Percentiles rank a stretch among this genome's conserved stretches.
Conservation (phyloP, 2,113 vertebrate species). For the Ctenodactylus gundi region DNA sequence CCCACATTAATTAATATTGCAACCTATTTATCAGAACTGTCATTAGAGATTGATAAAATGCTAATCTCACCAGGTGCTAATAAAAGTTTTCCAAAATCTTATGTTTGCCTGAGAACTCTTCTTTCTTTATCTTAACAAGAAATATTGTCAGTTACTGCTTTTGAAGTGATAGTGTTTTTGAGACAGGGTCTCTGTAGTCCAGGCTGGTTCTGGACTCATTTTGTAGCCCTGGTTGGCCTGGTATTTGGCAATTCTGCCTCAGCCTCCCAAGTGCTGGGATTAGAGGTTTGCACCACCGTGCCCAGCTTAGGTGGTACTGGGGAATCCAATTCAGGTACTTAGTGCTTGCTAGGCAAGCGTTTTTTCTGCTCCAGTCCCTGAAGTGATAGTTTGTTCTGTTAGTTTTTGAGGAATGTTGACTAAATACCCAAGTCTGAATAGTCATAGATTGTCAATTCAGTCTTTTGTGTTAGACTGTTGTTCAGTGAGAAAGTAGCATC, state of each 20-base stretch:
- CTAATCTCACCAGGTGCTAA: not conserved
- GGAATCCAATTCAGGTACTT: no score
- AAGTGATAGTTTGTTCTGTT: not conserved
- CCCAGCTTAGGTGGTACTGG: no score
- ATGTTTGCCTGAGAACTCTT: not conserved
- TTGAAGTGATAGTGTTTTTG: slow-evolving; percentile 2
- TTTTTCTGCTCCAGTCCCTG: no score
- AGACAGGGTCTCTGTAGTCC: no score
- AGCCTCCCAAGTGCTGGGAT: no score
- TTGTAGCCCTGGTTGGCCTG: no score
- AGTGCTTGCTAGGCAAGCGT: no score
- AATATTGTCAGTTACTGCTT: not conserved
- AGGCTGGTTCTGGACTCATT: no score
- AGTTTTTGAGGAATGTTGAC: not conserved
- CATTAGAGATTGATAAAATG: not conserved
- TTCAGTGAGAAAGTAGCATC: not conserved
- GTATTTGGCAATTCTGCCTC: no score
- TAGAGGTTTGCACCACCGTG: no score
- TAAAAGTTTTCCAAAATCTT: not conserved
- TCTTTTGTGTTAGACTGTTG: not conserved
- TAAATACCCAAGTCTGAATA: not conserved
- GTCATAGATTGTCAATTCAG: not conserved
- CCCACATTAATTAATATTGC: not conserved
- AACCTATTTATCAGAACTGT: not conserved
- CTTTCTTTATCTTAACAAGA: not conserved